Conservation (phyloP, 1,140 invertebrate genomes). For the Drosophila pandora region DNA sequence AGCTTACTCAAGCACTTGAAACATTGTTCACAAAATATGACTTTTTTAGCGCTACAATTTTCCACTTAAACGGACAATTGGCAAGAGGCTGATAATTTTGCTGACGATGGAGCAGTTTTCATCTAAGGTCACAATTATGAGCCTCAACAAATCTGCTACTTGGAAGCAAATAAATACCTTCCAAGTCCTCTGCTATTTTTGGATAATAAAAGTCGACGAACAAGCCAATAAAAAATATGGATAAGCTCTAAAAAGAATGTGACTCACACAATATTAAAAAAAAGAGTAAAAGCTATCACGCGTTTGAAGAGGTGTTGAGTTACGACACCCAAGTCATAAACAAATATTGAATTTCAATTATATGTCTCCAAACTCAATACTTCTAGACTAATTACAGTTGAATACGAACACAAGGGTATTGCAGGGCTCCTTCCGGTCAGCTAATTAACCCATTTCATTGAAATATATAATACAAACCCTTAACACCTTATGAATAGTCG, state of each 20-base stretch:
- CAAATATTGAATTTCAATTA: conserved; percentile 16
- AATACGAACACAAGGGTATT: not conserved
- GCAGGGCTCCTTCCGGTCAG: not conserved
- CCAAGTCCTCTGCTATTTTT: too few species aligned
- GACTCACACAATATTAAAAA: conserved; percentile 10
- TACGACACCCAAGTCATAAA: conserved; percentile 17
- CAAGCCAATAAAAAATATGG: conserved; percentile 26
- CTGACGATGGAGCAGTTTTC: conserved; percentile 21
- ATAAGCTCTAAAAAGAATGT: conserved; percentile 4
- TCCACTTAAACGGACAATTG: conserved; percentile 56
- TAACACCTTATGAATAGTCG: conserved; percentile 39
- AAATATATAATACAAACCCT: conserved; percentile 7
- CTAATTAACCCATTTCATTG: conserved; percentile 50
- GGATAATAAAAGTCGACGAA: conserved; percentile 8
- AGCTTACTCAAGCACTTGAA: conserved; percentile 40
- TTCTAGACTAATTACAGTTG: not conserved
- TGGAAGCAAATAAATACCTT: not conserved
- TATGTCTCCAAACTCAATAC: not conserved
- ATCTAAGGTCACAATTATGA: conserved; percentile 26
- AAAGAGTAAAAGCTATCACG: conserved; percentile 21
- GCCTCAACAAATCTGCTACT: too few species aligned
- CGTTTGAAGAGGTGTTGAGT: conserved; percentile 18
- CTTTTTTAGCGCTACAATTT: conserved; percentile 44
- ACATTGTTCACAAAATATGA: conserved; percentile 16
- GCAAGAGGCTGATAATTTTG: conserved; percentile 11